A percentile compares a stretch with the other conserved stretches of the same genome.
These are phyloP conservation scores for Melolontha melolontha DNA, from an alignment of 2,888 invertebrate genomes.

Conservation along the genomic window DNA sequence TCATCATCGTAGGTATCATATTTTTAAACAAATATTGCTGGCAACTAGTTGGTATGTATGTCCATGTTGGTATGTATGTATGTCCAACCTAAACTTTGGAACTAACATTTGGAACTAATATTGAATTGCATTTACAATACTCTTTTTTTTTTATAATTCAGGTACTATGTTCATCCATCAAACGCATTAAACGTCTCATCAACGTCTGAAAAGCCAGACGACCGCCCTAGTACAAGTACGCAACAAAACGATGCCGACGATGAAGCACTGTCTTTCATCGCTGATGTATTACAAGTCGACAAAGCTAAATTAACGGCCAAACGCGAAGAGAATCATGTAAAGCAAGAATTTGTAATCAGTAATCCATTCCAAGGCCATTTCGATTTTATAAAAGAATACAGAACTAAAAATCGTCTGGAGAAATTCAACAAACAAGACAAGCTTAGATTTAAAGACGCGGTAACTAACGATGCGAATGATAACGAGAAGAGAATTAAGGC, in stretches of 20 bases:
- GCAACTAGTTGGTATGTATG: too few species aligned
- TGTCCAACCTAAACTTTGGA: too few species aligned
- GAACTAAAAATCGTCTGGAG: slow-evolving; percentile 40
- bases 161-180: slow-evolving; percentile 29
- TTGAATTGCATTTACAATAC: too few species aligned
- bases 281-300: slow-evolving; percentile 44
- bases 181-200: background rate
- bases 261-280: slow-evolving; percentile 46
- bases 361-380: slow-evolving; percentile 32
- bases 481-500: slow-evolving; percentile 46
- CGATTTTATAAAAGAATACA: slow-evolving; percentile 33
- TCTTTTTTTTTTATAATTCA: slow-evolving; percentile 8
- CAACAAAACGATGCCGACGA: slow-evolving; percentile 32
- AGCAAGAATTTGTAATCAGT: background rate
- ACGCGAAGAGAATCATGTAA: background rate
- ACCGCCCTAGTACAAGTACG: slow-evolving; percentile 6
- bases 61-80: too few species aligned
- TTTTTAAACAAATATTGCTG: too few species aligned
- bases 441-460: slow-evolving; percentile 8
- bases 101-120: too few species aligned
- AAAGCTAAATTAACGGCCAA: slow-evolving; percentile 27
- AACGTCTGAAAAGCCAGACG: background rate
- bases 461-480: background rate
- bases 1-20: too few species aligned
- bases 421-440: slow-evolving; percentile 47